phyloP scores from a whole-genome alignment of 2,113 vertebrate genomes.

The Cercopithecus mona region DNA sequence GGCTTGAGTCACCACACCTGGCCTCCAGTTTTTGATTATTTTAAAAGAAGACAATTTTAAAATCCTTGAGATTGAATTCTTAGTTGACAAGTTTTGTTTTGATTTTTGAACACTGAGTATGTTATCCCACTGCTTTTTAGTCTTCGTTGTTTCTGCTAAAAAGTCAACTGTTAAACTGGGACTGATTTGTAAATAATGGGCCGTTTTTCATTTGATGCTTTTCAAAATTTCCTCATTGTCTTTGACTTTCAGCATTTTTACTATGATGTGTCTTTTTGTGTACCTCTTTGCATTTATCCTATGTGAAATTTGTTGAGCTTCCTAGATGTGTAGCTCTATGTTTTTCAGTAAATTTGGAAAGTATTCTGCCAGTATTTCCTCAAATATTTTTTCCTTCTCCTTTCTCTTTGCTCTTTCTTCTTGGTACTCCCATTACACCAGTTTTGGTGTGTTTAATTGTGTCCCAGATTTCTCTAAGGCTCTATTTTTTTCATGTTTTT shows the following conservation, averaged over 20 bases:
- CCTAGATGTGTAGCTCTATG: too few relatives aligned
- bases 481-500: too few relatives aligned
- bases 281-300: too few relatives aligned
- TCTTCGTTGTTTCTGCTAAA: neutral
- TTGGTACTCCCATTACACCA: neutral
- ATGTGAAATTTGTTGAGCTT: too few relatives aligned
- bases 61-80: neutral
- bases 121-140: neutral
- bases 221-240: neutral
- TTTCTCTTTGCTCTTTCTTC: neutral
- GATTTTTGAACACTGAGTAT: neutral
- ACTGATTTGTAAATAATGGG: neutral
- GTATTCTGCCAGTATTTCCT: neutral
- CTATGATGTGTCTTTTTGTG: too few relatives aligned
- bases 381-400: neutral
- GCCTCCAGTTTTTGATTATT: too few relatives aligned
- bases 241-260: neutral
- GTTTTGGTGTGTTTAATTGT: neutral
- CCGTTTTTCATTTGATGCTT: neutral
- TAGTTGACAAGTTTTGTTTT: neutral
- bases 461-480: too few relatives aligned
- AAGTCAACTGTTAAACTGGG: neutral
- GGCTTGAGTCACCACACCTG: too few relatives aligned
- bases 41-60: too few relatives aligned
- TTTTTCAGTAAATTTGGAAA: neutral